Evolutionary conservation across 2,113 vertebrate genomes (phyloP).

Genomic region (Hemicordylus capensis): DNA sequence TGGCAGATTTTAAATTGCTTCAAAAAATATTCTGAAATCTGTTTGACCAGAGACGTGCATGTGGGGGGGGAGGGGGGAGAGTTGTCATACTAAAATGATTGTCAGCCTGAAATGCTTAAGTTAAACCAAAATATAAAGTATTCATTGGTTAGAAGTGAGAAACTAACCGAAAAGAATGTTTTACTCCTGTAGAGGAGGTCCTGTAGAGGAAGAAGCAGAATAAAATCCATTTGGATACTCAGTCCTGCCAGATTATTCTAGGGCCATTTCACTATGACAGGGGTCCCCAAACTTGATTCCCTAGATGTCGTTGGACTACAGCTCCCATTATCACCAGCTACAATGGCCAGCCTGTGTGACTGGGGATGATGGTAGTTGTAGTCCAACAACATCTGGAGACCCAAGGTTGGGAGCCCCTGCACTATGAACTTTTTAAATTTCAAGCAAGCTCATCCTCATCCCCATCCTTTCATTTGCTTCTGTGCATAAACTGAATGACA

Average conservation of each 20-base stretch:
- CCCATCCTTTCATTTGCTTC: neutral
- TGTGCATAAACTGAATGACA: neutral
- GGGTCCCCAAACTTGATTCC: too few relatives aligned
- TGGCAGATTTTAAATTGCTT: too few relatives aligned
- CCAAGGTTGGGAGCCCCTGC: too few relatives aligned
- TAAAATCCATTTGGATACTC: neutral
- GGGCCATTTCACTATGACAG: neutral
- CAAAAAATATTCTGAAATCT: neutral
- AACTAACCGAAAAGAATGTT: neutral
- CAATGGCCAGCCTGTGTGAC: too few relatives aligned
- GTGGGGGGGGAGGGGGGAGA: too few relatives aligned
- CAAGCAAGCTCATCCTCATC: neutral
- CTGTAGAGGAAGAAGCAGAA: neutral
- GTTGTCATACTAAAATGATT: too few relatives aligned
- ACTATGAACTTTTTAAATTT: slow-evolving; percentile 3
- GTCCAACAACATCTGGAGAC: too few relatives aligned
- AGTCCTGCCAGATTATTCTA: neutral
- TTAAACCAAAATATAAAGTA: neutral
- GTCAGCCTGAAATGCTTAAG: neutral
- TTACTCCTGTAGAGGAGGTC: neutral
- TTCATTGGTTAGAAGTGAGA: neutral
- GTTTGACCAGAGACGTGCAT: neutral
- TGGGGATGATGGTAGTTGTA: too few relatives aligned
- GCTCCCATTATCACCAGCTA: too few relatives aligned
- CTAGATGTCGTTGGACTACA: too few relatives aligned